Conservation (phyloP, 2,888 invertebrate species). For the Orchesellides sinensis region DNA sequence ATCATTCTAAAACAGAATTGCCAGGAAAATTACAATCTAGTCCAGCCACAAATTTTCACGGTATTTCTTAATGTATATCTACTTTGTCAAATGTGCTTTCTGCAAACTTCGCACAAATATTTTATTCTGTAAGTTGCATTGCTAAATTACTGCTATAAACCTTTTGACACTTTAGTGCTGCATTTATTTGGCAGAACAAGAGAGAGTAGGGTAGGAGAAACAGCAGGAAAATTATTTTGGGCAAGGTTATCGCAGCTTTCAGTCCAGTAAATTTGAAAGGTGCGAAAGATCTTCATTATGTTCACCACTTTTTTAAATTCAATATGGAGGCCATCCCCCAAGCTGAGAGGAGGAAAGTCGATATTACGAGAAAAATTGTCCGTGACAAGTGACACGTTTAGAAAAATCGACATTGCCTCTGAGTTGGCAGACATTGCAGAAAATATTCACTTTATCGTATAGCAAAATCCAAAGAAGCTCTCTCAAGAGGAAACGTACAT, state of each 20-base stretch:
- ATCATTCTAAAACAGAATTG: not conserved
- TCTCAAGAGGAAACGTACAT: not conserved
- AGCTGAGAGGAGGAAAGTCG: not conserved
- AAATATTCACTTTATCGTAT: too few species aligned
- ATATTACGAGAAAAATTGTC: conserved; percentile 9
- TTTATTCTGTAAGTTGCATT: too few species aligned
- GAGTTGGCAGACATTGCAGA: not conserved
- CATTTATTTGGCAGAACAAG: too few species aligned
- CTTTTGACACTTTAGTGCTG: not conserved
- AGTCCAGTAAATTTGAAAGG: not conserved
- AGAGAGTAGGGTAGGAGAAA: not conserved
- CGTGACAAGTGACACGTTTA: conserved; percentile 11
- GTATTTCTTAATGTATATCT: not conserved
- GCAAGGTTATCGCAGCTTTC: not conserved
- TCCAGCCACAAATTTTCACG: not conserved
- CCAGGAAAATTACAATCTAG: conserved; percentile 14
- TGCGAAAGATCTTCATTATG: not conserved
- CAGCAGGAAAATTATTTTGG: not conserved
- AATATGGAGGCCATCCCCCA: not conserved
- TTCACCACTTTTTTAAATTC: not conserved
- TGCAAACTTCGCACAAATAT: too few species aligned
- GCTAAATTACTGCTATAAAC: not conserved
- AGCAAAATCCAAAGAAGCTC: not conserved
- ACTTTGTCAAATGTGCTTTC: not conserved
- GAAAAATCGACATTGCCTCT: not conserved